Base-by-base conservation (phyloP, 2,888 invertebrate genomes). In the Brachynemurus nebulosus region DNA sequence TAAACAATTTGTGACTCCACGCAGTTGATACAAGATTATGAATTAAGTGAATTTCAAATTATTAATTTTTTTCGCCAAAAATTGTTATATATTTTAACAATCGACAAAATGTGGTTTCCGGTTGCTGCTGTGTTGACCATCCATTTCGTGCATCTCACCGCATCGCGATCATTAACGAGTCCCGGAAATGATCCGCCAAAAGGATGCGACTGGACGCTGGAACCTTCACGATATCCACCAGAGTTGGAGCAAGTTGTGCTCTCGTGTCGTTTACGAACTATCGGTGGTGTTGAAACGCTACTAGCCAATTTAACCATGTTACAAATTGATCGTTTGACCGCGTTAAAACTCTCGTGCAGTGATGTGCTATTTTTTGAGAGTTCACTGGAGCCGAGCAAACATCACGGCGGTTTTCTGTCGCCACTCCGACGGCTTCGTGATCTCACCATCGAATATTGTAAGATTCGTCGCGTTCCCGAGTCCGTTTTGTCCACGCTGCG, bases 321-420 rank as follows among this genome's bases (percentile, higher is more conserved):
- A 37, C 79, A 80, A 61, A 72, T 76, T 51, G 81, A 82, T 57
- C 71, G 76, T 53, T 71, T 80, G 54, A 74, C 75, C 57, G 76
- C 78, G 12, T 65, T 83, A 53, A 72, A 72, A 55, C 69, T 82
- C 50, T 78, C 80, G 64, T 83, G 83, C 66, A 81, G 77, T 66
- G 82, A 81, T 58, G 77, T 78, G 51, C 64, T 81, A 51, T 80
- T 80, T 64, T 80, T 78, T 58, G 82, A 82, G 62, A 80, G 80
- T 57, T 76, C 76, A 41, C 62, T 80, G 48, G 72, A 73, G 48
- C 68, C 67, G 25, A 59, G 53, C 38, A 54, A 56, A 44, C 57
- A 59, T 37, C 58, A 57, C 38, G 70, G 69, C 17, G 70, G 72
- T 53, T 73, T 80, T 50, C 61, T 80, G 38, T 70, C 74, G 27